phyloP scores from a whole-genome alignment of 2,888 invertebrate genomes.

The Pristionchus exspectatus region DNA sequence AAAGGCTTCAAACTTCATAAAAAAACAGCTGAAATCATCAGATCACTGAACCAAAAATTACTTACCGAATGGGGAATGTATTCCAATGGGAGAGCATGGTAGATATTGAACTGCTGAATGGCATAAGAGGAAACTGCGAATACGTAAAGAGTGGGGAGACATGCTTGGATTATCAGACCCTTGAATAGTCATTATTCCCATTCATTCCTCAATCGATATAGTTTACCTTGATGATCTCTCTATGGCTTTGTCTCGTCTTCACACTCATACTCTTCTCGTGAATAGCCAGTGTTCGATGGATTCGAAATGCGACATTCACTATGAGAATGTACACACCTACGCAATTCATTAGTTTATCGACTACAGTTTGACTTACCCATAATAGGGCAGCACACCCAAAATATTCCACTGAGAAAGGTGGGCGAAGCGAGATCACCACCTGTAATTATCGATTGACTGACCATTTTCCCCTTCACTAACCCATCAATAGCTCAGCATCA shows the following conservation, averaged over 20 bases:
- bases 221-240: slow-evolving; percentile 22
- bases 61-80: slow-evolving; percentile 7
- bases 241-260: background rate
- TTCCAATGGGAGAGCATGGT: slow-evolving; percentile 5
- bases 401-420: slow-evolving; percentile 24
- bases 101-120: slow-evolving; percentile 28
- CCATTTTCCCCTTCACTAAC: background rate
- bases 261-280: slow-evolving; percentile 32
- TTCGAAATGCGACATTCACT: slow-evolving; percentile 7
- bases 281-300: slow-evolving; percentile 1
- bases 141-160: slow-evolving; percentile 13
- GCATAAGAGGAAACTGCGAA: slow-evolving; percentile 30
- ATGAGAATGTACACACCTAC: background rate
- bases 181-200: background rate
- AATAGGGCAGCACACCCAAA: slow-evolving; percentile 27
- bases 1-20: background rate
- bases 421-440: slow-evolving; percentile 8
- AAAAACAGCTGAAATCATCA: background rate
- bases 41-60: background rate
- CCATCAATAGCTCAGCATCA: slow-evolving; percentile 15
- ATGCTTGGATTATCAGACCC: slow-evolving; percentile 43
- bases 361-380: background rate
- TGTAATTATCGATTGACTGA: background rate
- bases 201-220: background rate
- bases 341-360: background rate